These are phyloP conservation scores for Cardiocondyla obscurior DNA, from an alignment of 1,140 invertebrate genomes.

Conservation along the genomic window DNA sequence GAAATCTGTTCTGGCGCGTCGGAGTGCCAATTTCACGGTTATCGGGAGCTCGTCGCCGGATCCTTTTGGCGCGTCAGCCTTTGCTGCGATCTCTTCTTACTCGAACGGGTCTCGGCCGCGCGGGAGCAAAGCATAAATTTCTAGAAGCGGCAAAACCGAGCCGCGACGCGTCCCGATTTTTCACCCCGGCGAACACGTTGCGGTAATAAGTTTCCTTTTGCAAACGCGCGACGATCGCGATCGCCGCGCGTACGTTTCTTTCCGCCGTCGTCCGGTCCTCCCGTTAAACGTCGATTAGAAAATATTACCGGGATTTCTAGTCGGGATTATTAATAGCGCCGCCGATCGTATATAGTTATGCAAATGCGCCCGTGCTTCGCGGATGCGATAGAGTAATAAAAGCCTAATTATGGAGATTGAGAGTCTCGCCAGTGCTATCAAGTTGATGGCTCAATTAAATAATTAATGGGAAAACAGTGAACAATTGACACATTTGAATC, in stretches of 20 bases:
- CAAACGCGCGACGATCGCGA: slow-evolving; percentile 38
- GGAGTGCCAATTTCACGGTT: slow-evolving; percentile 65
- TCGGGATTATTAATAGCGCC: slow-evolving; percentile 31
- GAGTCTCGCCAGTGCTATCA: not conserved
- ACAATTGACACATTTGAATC: not conserved
- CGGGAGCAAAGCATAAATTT: slow-evolving; percentile 46
- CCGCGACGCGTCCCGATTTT: slow-evolving; percentile 30
- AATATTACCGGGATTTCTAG: slow-evolving; percentile 17
- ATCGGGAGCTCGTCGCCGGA: slow-evolving; percentile 58
- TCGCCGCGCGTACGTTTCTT: not conserved
- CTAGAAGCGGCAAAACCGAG: slow-evolving; percentile 38
- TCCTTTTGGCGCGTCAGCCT: slow-evolving; percentile 53
- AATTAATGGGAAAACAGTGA: too few species aligned
- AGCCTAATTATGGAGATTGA: slow-evolving; percentile 3
- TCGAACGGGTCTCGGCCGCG: not conserved
- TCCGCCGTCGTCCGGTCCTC: slow-evolving; percentile 3
- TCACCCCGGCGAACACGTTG: not conserved
- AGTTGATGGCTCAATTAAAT: not conserved
- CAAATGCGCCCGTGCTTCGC: slow-evolving; percentile 14
- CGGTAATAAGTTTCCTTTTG: slow-evolving; percentile 65
- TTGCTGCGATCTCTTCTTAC: slow-evolving; percentile 22
- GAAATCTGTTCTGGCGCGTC: slow-evolving; percentile 48
- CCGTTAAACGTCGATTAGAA: slow-evolving; percentile 25
- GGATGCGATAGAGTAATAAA: not conserved
- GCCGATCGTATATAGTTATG: slow-evolving; percentile 7